Base-by-base conservation (phyloP, 2,888 invertebrate species). In the Tachina fera region DNA sequence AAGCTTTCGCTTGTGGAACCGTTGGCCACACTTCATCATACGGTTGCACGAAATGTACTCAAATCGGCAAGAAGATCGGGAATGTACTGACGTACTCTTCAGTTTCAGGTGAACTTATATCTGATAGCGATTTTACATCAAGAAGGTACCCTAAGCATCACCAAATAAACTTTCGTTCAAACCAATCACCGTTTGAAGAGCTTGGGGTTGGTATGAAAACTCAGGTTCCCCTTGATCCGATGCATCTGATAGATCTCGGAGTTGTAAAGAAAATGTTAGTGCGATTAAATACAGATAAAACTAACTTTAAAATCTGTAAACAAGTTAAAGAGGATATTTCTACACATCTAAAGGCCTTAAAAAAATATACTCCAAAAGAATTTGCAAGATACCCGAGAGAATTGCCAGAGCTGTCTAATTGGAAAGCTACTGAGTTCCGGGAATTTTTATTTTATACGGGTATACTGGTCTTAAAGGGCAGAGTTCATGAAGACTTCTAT, bases 161-260 rank as follows among this genome's bases (percentile, higher is more conserved):
- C 60, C 67, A 65, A 51, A 51, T 13, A 51, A 6, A 67, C 2
- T 87, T 71, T 63, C 53, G 68, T 47, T 70, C 14, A 1, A 81
- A 67, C 39, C 61, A 74, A 67, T 13, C 81, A 9, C 68, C 70
- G 49, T 71, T 77, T 19, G 83, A 76, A 49, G 45, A 51, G 16
- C 49, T 76, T 58, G 45, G 49, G 1, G 0, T 76, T 9, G 16
- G 56, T 10, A 65, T 83, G 70, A 41, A 65, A 39, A 65, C 47
- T 19, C 83, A 83, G 51, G 70, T 76, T 16, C 67, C 71, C 9
- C 9, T 78, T 43, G 53, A 78, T 9, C 0, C 61, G 3, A 78
- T 70, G 70, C 70, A 78, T 13, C 31, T 31, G 4, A 31, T 31
- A 31, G 31, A 31, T 4, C 4, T 31, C 2, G 31, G 31, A 4